Evolutionary conservation across 2,797 vertebrate genomes (phyloP).

Genomic region (Anableps anableps): DNA sequence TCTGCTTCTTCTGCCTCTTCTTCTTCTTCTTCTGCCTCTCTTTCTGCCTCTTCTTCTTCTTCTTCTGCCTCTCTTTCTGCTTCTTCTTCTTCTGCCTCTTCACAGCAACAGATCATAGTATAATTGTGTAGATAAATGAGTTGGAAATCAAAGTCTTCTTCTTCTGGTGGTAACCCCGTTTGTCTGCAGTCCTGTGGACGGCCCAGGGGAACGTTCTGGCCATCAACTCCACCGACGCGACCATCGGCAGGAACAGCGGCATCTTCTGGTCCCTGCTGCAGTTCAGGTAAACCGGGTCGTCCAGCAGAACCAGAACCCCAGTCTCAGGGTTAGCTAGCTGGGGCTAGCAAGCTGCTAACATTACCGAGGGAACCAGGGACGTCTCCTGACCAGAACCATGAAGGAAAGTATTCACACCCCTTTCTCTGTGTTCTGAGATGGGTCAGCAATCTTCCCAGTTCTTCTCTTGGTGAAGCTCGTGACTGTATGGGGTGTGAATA

Average conservation of each 20-base stretch:
- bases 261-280: slow-evolving; percentile 97
- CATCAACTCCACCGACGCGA: slow-evolving; percentile 91
- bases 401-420: background rate
- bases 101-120: too few species aligned
- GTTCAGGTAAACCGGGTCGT: slow-evolving; percentile 83
- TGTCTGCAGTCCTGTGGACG: slow-evolving; percentile 91
- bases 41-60: too few species aligned
- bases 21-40: too few species aligned
- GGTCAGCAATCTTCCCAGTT: too few species aligned
- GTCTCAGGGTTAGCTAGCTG: background rate
- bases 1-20: too few species aligned
- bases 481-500: too few species aligned
- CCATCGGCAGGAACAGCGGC: slow-evolving; percentile 95
- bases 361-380: background rate
- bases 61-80: too few species aligned
- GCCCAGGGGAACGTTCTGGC: slow-evolving; percentile 95
- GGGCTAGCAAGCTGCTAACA: too few species aligned
- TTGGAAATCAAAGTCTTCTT: too few species aligned
- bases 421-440: background rate
- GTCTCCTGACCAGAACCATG: background rate
- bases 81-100: too few species aligned
- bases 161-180: background rate
- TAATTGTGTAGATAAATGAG: too few species aligned
- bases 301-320: background rate
- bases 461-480: too few species aligned